Percentiles rank a stretch among this genome's conserved stretches.
Evolutionary conservation across 1,140 invertebrate species (phyloP).

Genomic region (roundworm (Caenorhabditis elegans)): WBcel235 BX284606.5:9133001-9133500

Average conservation of each 20-base stretch:
- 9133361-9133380: neutral
- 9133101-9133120: no score
- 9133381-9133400: neutral
- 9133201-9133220: neutral
- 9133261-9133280: neutral
- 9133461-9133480: no score
- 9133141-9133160: no score
- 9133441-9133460: neutral
- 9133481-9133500: no score
- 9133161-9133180: neutral
- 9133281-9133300: neutral
- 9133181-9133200: neutral
- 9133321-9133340: neutral
- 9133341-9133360: neutral
- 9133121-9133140: no score
- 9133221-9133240: conserved; percentile 17
- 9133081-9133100: no score
- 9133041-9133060: no score
- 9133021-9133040: no score
- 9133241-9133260: conserved; percentile 1
- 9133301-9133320: no score
- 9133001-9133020: no score
- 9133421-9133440: neutral
- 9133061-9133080: no score
- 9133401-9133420: conserved; percentile 20